phyloP scores from a whole-genome alignment of 2,113 vertebrate genomes.

The Colaptes auratus region DNA sequence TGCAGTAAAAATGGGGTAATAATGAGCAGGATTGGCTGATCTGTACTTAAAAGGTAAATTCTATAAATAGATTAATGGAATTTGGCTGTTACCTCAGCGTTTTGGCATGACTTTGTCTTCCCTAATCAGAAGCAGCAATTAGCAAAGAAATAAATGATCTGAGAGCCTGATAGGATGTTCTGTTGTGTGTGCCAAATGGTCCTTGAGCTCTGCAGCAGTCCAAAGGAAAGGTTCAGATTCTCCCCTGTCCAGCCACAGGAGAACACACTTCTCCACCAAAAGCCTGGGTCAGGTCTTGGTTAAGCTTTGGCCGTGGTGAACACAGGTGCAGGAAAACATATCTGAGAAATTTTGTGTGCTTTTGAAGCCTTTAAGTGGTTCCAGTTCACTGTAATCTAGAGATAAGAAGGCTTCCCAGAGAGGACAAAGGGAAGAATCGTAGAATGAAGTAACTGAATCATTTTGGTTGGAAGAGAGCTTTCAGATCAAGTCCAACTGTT shows the following conservation, averaged over 20 bases:
- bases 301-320: neutral
- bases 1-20: neutral
- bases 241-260: neutral
- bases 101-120: neutral
- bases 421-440: neutral
- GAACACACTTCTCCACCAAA: neutral
- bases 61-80: neutral
- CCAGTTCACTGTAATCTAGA: neutral
- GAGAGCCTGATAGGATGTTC: neutral
- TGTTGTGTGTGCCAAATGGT: neutral
- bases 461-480: too few species aligned
- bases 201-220: neutral
- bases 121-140: neutral
- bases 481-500: too few species aligned
- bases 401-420: neutral
- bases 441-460: too few species aligned
- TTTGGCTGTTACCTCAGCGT: neutral
- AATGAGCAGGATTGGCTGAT: neutral
- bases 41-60: neutral
- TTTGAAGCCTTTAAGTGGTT: neutral
- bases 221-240: neutral
- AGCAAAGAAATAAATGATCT: neutral
- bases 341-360: neutral
- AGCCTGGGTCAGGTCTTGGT: neutral
- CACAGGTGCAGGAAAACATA: neutral